These are phyloP conservation scores for Dasysyrphus albostriatus DNA, from an alignment of 2,888 invertebrate genomes.

Conservation along the genomic window DNA sequence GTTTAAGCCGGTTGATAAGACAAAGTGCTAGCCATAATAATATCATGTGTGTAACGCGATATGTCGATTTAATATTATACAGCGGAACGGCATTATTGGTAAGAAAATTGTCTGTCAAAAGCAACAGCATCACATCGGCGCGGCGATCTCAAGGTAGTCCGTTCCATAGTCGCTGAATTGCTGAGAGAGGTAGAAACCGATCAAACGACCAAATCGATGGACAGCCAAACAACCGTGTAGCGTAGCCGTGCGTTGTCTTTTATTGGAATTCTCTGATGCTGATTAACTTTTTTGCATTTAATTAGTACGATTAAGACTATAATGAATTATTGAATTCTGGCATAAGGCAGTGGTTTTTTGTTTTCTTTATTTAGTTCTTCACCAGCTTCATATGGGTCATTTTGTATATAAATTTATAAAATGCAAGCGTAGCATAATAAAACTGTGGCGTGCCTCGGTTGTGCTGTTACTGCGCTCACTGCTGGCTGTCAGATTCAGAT, in stretches of 20 bases:
- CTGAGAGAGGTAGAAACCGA: constrained; percentile 13
- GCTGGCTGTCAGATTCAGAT: constrained; percentile 34
- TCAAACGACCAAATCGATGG: constrained; percentile 14
- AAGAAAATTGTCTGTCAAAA: constrained; percentile 66
- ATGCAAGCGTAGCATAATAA: constrained; percentile 29
- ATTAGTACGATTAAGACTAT: constrained; percentile 58
- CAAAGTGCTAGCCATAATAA: constrained; percentile 65
- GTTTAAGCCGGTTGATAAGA: constrained; percentile 73
- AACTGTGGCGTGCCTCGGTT: background rate
- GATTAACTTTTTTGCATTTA: constrained; percentile 70
- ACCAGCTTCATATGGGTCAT: constrained; percentile 64
- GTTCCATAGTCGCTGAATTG: background rate
- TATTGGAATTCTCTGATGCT: constrained; percentile 55
- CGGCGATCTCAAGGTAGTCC: constrained; percentile 49
- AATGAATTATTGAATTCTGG: constrained; percentile 65
- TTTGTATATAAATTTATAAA: constrained; percentile 1
- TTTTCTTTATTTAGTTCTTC: constrained; percentile 8
- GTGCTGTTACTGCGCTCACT: background rate
- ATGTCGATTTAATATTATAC: constrained; percentile 60
- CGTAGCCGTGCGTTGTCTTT: constrained; percentile 6
- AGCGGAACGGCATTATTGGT: constrained; percentile 71
- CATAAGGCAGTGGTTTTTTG: constrained; percentile 2
- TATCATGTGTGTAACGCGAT: constrained; percentile 63
- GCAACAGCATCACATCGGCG: background rate
- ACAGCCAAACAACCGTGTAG: background rate